Conservation (phyloP, 2,797 vertebrate genomes). For the Chiroxiphia lanceolata region DNA sequence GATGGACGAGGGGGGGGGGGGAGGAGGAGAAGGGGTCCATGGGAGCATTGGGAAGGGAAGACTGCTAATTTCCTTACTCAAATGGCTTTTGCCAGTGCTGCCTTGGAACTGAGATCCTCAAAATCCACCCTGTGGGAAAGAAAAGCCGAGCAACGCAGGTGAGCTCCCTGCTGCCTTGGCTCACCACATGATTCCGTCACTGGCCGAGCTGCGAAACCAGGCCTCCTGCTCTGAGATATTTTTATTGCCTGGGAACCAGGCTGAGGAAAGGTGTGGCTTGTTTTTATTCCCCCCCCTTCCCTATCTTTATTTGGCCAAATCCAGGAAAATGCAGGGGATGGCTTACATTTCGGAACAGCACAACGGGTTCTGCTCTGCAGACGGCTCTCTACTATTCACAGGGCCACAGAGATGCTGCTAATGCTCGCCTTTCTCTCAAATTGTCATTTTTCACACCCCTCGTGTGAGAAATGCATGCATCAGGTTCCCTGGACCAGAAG, state of each 20-base stretch:
- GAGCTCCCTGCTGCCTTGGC: background rate
- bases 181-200: background rate
- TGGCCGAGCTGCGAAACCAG: background rate
- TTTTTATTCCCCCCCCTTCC: background rate
- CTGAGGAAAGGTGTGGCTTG: constrained; percentile 7
- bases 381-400: background rate
- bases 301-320: background rate
- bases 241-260: constrained; percentile 25
- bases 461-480: background rate
- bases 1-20: background rate
- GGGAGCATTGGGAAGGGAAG: background rate
- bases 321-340: background rate
- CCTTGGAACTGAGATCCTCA: background rate
- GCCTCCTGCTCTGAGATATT: background rate
- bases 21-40: background rate
- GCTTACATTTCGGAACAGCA: accelerated
- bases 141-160: background rate
- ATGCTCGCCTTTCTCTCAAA: background rate
- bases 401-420: background rate
- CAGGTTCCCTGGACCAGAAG: background rate
- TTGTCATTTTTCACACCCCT: background rate
- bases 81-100: background rate
- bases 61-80: background rate
- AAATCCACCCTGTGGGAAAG: background rate
- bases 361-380: background rate